phyloP scores from a whole-genome alignment of 2,797 vertebrate genomes.

The Streptopelia turtur region DNA sequence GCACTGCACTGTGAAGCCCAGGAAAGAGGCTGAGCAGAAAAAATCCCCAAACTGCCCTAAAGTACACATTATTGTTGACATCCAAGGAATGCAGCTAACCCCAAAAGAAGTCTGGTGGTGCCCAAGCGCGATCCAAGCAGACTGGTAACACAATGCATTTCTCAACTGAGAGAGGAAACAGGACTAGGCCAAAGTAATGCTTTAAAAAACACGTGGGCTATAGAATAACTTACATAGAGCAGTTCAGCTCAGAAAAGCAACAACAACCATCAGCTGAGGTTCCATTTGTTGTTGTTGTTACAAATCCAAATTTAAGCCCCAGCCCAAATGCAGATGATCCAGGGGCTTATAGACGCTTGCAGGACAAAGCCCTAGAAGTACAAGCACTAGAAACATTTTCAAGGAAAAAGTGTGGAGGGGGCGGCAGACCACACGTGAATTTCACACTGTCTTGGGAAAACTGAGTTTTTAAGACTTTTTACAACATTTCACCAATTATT shows the following conservation, averaged over 20 bases:
- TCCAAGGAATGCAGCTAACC: not conserved
- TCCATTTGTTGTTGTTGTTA: not conserved
- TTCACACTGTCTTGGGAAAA: not conserved
- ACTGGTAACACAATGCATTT: not conserved
- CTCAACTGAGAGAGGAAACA: not conserved
- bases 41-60: not conserved
- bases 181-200: not conserved
- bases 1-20: not conserved
- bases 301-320: not conserved
- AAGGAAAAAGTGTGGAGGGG: rapidly evolving
- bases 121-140: not conserved
- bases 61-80: not conserved
- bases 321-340: not conserved
- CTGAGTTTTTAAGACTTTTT: not conserved
- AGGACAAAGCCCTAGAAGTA: not conserved
- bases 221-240: not conserved
- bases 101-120: not conserved
- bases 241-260: not conserved
- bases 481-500: not conserved
- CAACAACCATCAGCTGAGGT: not conserved
- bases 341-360: rapidly evolving
- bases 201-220: not conserved
- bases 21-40: not conserved
- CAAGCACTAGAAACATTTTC: not conserved
- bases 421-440: rapidly evolving